phyloP scores from a whole-genome alignment of 2,797 vertebrate species.

The Thripadectes ignobilis region DNA sequence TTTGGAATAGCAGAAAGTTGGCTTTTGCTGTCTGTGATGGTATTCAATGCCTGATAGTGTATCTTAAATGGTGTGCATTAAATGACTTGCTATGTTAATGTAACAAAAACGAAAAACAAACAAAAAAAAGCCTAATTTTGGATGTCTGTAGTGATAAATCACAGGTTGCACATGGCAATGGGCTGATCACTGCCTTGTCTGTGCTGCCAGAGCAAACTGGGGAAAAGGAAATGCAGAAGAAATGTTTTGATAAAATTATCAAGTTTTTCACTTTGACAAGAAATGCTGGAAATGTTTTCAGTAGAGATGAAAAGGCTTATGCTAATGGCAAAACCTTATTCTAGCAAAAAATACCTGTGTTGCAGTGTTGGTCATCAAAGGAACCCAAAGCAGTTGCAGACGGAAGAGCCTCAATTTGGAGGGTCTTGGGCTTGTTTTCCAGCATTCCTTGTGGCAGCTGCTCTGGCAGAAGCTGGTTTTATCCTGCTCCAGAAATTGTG shows the following conservation, averaged over 20 bases:
- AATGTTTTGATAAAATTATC: background rate
- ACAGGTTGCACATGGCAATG: rapidly evolving
- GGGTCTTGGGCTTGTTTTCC: background rate
- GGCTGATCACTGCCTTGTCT: background rate
- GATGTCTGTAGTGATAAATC: background rate
- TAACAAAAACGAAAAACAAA: background rate
- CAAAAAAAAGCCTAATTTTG: background rate
- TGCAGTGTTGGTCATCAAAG: background rate
- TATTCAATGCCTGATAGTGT: background rate
- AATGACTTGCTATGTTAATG: background rate
- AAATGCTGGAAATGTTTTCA: background rate
- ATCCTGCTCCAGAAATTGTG: background rate
- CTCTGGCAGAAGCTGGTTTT: background rate
- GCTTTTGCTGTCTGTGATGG: background rate
- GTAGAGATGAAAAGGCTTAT: background rate
- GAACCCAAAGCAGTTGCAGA: background rate
- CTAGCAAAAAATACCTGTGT: background rate
- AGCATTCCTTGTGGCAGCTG: background rate
- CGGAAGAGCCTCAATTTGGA: background rate
- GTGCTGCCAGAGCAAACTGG: background rate
- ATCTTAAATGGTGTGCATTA: background rate
- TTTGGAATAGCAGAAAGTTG: background rate
- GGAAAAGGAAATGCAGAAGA: background rate
- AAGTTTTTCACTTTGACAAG: background rate
- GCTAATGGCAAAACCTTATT: background rate